Evolutionary conservation across 2,113 vertebrate species (phyloP).

Genomic region (Diphyllodes magnificus): DNA sequence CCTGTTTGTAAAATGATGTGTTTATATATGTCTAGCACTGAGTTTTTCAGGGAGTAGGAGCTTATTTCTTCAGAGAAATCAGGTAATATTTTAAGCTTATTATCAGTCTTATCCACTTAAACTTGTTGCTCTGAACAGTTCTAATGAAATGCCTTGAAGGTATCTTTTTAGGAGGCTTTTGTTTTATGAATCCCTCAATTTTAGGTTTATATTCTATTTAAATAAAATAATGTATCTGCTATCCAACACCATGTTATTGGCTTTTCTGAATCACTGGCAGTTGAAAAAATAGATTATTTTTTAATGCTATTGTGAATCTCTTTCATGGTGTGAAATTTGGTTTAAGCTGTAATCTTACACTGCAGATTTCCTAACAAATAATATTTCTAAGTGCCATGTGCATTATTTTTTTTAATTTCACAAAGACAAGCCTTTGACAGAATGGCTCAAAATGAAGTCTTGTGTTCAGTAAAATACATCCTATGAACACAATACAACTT

Average conservation of each 20-base stretch:
- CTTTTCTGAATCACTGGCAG: background rate
- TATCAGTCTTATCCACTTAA: background rate
- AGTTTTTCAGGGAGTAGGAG: background rate
- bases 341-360: background rate
- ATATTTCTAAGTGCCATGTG: background rate
- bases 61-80: background rate
- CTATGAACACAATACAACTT: background rate
- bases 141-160: background rate
- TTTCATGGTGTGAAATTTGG: background rate
- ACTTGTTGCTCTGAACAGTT: background rate
- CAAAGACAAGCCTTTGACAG: background rate
- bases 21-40: background rate
- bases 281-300: background rate
- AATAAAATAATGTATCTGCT: background rate
- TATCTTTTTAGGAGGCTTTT: background rate
- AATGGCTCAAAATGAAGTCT: background rate
- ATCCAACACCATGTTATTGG: background rate
- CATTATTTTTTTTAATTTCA: background rate
- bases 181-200: background rate
- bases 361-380: background rate
- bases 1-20: background rate
- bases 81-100: background rate
- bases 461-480: background rate
- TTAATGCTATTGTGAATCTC: background rate
- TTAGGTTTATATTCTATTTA: background rate